Conservation (phyloP, 2,888 invertebrate genomes). For the Hymenopus coronatus region DNA sequence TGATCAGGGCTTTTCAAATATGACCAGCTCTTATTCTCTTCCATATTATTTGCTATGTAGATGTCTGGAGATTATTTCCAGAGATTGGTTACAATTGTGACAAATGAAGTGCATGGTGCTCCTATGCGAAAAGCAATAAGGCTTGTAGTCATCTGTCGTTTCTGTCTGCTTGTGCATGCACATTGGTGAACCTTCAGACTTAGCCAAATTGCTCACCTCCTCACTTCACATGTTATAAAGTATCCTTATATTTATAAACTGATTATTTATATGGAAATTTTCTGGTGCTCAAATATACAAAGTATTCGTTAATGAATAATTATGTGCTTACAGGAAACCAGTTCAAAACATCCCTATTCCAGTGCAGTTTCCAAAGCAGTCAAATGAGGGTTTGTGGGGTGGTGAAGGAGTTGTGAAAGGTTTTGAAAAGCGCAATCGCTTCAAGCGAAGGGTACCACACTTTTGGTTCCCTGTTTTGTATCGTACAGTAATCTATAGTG, state of each 20-base stretch:
- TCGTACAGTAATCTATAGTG: constrained; percentile 81
- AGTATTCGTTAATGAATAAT: constrained; percentile 9
- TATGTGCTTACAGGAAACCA: constrained; percentile 50
- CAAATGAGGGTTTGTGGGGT: constrained; percentile 89
- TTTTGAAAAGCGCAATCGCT: constrained; percentile 63
- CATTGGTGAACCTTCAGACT: too few relatives aligned
- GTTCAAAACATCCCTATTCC: constrained; percentile 76
- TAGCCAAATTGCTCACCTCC: too few relatives aligned
- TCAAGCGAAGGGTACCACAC: constrained; percentile 67
- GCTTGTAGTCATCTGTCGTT: too few relatives aligned
- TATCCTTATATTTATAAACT: background rate
- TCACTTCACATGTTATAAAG: too few relatives aligned
- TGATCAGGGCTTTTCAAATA: too few relatives aligned
- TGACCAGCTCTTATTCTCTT: too few relatives aligned
- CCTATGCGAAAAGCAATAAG: too few relatives aligned
- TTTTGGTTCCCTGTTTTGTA: constrained; percentile 85
- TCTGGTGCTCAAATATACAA: background rate
- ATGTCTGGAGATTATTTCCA: too few relatives aligned
- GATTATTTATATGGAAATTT: background rate
- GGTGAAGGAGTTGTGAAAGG: constrained; percentile 94
- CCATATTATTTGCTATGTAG: too few relatives aligned
- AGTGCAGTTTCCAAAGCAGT: constrained; percentile 72
- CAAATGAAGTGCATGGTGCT: too few relatives aligned
- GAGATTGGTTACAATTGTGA: too few relatives aligned
- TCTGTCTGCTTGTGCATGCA: too few relatives aligned